Evolutionary conservation across 92 coral and sea anemone genomes (phyloP), one percentile per base, ranked within the genome.

Genomic region (Porites rus): DNA sequence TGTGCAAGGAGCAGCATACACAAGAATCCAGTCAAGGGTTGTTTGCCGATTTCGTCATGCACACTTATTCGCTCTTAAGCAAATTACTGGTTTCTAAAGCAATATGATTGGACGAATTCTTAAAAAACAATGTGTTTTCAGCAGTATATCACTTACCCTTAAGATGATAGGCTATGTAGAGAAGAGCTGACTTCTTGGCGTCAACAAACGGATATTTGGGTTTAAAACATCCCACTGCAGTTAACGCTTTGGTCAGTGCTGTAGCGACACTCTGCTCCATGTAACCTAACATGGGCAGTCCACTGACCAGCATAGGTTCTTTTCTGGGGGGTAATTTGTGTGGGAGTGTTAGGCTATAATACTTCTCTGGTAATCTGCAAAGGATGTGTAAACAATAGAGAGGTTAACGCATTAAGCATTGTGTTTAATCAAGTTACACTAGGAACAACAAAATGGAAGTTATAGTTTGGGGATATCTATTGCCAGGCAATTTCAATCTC

Each of bases 251-350:
- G 21, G 94, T 93, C 64, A 97, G 81, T 22, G 97, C 99, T 17
- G 88, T 91, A n/a, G 99, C 92, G 43, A 92, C 98, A 5, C 98
- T 95, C 89, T 97, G 99, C 68, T 97, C 99, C 96, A 97, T 92
- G 91, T 88, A 97, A 6, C 99, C 99, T 19, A 97, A 80, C 99
- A 97, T 95, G 52, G 99, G 99, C 59, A 97, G 93, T 52, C 94
- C 92, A 83, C 87, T 81, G 13, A 92, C 95, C 46, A 95, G 81
- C 69, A 97, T 77, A 13, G 98, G 97, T 72, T 94, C 95, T 68
- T 92, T 95, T 19, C 88, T 89, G 1, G 99, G 99, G 2, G 99
- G 99, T 38, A 97, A 87, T 75, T 97, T 97, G 95, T 96, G 94
- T 9, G 99, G 99, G 16, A 97, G 91, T 3, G 84, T 93, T 51